Evolutionary conservation across 2,113 vertebrate species (phyloP).

Genomic region (Parus major): DNA sequence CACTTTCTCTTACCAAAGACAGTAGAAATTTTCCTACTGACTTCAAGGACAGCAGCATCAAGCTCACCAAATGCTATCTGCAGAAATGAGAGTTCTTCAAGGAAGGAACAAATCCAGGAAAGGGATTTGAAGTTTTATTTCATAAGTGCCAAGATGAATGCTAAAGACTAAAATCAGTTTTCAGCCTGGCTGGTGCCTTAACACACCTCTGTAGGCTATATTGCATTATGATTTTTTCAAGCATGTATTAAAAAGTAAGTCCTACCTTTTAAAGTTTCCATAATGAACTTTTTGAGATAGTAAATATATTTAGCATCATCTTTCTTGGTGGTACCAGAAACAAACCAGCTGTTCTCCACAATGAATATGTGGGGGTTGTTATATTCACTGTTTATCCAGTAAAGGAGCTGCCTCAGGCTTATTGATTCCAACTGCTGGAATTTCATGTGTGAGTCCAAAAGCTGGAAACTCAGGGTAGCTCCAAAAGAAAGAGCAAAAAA

Average conservation of each 20-base stretch:
- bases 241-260: neutral
- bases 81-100: neutral
- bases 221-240: neutral
- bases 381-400: slow-evolving; percentile 91
- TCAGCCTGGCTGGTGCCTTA: neutral
- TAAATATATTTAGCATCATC: slow-evolving; percentile 93
- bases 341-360: slow-evolving; percentile 98
- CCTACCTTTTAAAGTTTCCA: slow-evolving; percentile 93
- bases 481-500: slow-evolving; percentile 97
- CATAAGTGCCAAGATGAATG: neutral
- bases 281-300: slow-evolving; percentile 93
- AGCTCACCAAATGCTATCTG: neutral
- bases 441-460: slow-evolving; percentile 88
- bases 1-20: neutral
- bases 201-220: neutral
- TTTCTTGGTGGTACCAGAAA: slow-evolving; percentile 85
- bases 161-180: neutral
- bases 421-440: slow-evolving; percentile 90
- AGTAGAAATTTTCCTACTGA: neutral
- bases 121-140: neutral
- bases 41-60: neutral
- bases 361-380: slow-evolving; percentile 89
- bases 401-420: slow-evolving; percentile 90
- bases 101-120: neutral
- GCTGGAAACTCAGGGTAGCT: slow-evolving; percentile 90